Base-by-base conservation (phyloP, 2,113 vertebrate species). In the Eurypyga helias region DNA sequence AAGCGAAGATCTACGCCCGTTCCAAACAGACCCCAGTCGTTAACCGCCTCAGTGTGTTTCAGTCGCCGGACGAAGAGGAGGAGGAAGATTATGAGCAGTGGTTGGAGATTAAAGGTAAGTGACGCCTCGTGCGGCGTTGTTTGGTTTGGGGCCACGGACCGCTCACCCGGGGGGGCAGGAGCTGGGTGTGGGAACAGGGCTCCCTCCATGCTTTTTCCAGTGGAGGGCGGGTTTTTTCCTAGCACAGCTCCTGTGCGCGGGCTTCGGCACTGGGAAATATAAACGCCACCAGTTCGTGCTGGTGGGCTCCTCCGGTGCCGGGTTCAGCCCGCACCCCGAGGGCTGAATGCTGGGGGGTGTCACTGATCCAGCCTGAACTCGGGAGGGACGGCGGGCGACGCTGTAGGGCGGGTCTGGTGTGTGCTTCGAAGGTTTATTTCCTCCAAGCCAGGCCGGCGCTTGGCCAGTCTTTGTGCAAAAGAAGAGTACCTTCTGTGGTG, bases 41-140 rank as follows among this genome's bases (percentile, higher is more conserved):
- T 34, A 98, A 98, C 78, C 98, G 99, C 45, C 99, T 98, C 4
- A 99, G 99, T 33, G 98, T 99, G 58, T 99, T 99, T 97, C 99
- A 99, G 92, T 99, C 98, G 1, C 99, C 99, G 0, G 99, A 99
- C 2, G 99, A 99, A 31, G 99, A 99, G 0, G 99, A 99, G 1
- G 99, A 99, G 43, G 99, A 99, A 41, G 97, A 97, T 26, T 98
- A 99, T 5, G 99, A 99, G 88, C 98, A 98, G 93, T 98, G 98
- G 98, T 87, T 98, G 89, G 98, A 99, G 86, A 98, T 99, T 46
- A 99, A 98, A 98, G 98, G 98, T 99, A 97, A 96, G 93, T 93
- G 83, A 19, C 8, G 2, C 13, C 24, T 48, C 9, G 9, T 45
- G 2, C 14, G 43, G 2, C 19, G 0, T 11, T 13, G 18, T 49